Evolutionary conservation across 2,797 vertebrate genomes (phyloP).

Genomic region (Peromyscus nudipes): DNA sequence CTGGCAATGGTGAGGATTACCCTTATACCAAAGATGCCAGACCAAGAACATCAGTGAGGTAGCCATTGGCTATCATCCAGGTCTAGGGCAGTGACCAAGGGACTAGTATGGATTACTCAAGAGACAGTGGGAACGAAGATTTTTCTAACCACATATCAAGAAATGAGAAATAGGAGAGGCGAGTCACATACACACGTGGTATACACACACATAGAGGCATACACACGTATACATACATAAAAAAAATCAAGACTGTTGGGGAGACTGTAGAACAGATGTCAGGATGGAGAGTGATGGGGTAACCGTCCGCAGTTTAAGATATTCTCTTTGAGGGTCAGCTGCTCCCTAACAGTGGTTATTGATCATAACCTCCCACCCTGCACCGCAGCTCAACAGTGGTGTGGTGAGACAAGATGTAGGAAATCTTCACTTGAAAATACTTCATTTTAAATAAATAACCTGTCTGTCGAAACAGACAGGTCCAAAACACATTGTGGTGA

Average conservation of each 20-base stretch:
- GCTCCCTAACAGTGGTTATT: not conserved
- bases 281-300: not conserved
- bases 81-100: not conserved
- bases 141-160: not conserved
- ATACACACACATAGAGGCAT: not conserved
- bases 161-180: slow-evolving; percentile 18
- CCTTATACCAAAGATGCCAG: not conserved
- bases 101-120: not conserved
- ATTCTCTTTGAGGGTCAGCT: not conserved
- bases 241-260: not conserved
- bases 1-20: slow-evolving; percentile 2
- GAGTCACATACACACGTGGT: not conserved
- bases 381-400: not conserved
- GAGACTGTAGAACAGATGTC: not conserved
- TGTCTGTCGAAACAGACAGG: not conserved
- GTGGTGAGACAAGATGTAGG: not conserved
- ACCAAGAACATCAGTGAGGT: not conserved
- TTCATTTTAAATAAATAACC: not conserved
- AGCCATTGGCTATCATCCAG: not conserved
- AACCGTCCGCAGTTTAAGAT: not conserved
- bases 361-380: not conserved
- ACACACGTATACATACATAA: not conserved
- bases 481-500: not conserved
- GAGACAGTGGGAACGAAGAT: not conserved
- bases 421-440: not conserved